Evolutionary conservation across 1,140 invertebrate genomes (phyloP).

Genomic region (Psilanteris sp.): DNA sequence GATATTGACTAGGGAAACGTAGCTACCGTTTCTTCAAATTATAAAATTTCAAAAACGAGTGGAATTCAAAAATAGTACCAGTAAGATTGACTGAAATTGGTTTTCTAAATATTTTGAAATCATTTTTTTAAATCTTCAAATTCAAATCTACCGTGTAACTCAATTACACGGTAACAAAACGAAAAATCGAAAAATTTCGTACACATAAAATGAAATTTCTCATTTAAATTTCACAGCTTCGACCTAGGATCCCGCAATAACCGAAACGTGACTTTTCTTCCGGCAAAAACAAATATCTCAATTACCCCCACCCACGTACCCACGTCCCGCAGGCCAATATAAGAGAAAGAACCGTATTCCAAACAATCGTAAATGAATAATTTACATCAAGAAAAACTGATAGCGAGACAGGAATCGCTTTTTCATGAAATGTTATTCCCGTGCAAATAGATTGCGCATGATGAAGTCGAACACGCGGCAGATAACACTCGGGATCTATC

Average conservation of each 20-base stretch:
- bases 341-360: constrained; percentile 17
- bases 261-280: not conserved
- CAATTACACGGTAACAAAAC: no score
- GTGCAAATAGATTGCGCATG: constrained; percentile 53
- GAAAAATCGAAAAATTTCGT: no score
- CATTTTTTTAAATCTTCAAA: no score
- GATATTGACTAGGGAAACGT: no score
- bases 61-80: no score
- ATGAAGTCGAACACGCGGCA: constrained; percentile 60
- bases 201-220: not conserved
- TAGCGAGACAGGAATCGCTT: constrained; percentile 19
- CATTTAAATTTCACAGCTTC: no score
- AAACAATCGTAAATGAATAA: constrained; percentile 41
- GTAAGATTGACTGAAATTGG: no score
- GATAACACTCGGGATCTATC: constrained; percentile 60
- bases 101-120: no score
- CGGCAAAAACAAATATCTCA: constrained; percentile 33
- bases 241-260: not conserved
- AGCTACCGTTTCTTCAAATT: no score
- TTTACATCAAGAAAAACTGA: constrained; percentile 39
- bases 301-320: constrained; percentile 15
- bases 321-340: no score
- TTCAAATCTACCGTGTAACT: no score
- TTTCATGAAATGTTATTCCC: constrained; percentile 51
- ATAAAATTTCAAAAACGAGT: no score